Percentiles rank a stretch among this genome's conserved stretches.
phyloP scores from a whole-genome alignment of 1,140 invertebrate species.

The Drosophila melanica region DNA sequence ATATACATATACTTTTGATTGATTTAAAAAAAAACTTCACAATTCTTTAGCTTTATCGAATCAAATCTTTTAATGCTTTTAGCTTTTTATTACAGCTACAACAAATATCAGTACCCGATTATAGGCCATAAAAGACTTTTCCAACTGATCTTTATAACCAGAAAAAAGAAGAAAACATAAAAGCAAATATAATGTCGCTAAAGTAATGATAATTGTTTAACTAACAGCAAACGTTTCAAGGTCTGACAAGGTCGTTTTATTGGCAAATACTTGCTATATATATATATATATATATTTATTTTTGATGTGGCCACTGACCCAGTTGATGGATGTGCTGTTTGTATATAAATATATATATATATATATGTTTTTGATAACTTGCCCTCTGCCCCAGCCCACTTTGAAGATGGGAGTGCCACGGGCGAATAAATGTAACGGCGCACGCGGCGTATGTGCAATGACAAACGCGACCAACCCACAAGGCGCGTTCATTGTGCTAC shows the following conservation, averaged over 20 bases:
- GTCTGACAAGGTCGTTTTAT: slow-evolving; percentile 74
- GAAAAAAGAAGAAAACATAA: slow-evolving; percentile 1
- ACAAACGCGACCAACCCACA: slow-evolving; percentile 51
- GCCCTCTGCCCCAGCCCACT: neutral
- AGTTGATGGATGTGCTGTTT: slow-evolving; percentile 50
- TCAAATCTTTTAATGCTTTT: neutral
- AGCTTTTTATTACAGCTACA: neutral
- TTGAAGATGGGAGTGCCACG: slow-evolving; percentile 23
- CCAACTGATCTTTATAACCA: neutral
- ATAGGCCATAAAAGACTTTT: neutral
- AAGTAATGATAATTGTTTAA: slow-evolving; percentile 24
- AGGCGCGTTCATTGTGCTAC: slow-evolving; percentile 61
- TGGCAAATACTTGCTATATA: slow-evolving; percentile 52
- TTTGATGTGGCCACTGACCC: slow-evolving; percentile 71
- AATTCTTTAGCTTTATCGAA: neutral
- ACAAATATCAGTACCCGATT: neutral
- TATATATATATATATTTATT: slow-evolving; percentile 23
- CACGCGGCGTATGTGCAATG: slow-evolving; percentile 75
- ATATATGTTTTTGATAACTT: slow-evolving; percentile 38
- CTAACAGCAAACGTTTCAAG: slow-evolving; percentile 62
- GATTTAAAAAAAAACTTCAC: too few relatives aligned
- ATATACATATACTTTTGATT: too few relatives aligned
- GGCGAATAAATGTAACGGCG: slow-evolving; percentile 42
- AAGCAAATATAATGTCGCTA: neutral
- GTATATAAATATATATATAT: slow-evolving; percentile 18